A percentile compares a stretch with the other conserved stretches of the same genome.
These are phyloP conservation scores for Rhynchopsitta pachyrhyncha DNA, from an alignment of 2,113 vertebrate genomes.

Conservation along the genomic window DNA sequence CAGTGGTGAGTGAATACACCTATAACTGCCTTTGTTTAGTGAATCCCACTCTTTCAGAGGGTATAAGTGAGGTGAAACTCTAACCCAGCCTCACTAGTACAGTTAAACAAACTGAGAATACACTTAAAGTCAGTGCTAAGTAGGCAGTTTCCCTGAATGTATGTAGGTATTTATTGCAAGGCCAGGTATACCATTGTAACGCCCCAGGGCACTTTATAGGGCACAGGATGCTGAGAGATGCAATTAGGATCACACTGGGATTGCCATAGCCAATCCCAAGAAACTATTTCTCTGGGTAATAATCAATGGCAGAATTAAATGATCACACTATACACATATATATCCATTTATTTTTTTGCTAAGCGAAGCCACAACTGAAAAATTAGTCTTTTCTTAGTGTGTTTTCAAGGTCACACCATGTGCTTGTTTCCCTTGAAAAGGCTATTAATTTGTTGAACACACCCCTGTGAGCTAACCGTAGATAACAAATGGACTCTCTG, in stretches of 20 bases:
- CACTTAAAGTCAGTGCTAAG: neutral
- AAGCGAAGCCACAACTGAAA: neutral
- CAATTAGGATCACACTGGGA: neutral
- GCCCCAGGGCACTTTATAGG: neutral
- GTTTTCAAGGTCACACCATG: neutral
- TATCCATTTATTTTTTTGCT: neutral
- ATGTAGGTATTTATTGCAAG: neutral
- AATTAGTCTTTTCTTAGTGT: neutral
- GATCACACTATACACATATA: neutral
- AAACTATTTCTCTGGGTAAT: neutral
- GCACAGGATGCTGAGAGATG: neutral
- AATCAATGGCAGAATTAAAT: neutral
- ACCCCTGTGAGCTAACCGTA: neutral
- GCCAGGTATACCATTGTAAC: neutral
- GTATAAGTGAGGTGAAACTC: neutral
- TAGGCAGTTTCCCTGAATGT: neutral
- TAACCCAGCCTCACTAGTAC: neutral
- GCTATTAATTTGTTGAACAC: constrained; percentile 38
- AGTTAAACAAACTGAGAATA: neutral
- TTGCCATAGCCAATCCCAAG: neutral
- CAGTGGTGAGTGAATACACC: neutral
- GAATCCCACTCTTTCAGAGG: neutral
- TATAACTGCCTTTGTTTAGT: neutral
- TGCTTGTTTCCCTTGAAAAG: neutral
- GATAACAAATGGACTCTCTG: constrained; percentile 45